These are phyloP conservation scores for Pedetes capensis DNA, from an alignment of 2,113 vertebrate species.

Conservation along the genomic window DNA sequence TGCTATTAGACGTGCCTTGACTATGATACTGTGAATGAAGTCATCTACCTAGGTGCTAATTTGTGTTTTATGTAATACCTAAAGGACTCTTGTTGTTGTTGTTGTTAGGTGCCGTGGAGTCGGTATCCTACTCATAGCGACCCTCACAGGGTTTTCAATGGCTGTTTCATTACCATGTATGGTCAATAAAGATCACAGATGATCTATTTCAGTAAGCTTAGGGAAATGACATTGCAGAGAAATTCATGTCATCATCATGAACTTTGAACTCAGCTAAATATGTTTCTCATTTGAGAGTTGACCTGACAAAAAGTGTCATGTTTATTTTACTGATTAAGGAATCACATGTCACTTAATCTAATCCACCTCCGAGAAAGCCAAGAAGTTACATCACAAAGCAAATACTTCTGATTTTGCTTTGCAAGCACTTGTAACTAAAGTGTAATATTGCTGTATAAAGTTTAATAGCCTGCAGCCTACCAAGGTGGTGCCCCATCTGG, in stretches of 20 bases:
- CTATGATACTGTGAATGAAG: neutral
- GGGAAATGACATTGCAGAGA: neutral
- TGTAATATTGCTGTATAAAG: neutral
- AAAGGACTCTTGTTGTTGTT: neutral
- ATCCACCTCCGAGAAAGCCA: neutral
- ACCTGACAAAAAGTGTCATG: neutral
- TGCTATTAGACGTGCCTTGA: neutral
- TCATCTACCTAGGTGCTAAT: neutral
- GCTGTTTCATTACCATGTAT: neutral
- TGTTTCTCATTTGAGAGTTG: neutral
- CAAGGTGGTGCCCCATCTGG: too few species aligned
- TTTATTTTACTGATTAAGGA: conserved; percentile 8
- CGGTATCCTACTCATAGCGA: too few species aligned
- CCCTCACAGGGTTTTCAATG: too few species aligned
- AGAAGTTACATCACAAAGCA: neutral
- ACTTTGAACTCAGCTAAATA: neutral
- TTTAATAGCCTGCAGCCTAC: too few species aligned
- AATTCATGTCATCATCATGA: neutral
- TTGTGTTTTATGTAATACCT: neutral
- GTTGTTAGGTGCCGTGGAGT: too few species aligned
- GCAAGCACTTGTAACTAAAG: neutral
- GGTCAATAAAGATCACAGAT: neutral
- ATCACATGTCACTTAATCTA: neutral
- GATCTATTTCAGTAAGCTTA: neutral
- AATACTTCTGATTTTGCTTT: neutral